Evolutionary conservation across 2,797 vertebrate genomes (phyloP).

Genomic region (Chiropotes sagulatus): DNA sequence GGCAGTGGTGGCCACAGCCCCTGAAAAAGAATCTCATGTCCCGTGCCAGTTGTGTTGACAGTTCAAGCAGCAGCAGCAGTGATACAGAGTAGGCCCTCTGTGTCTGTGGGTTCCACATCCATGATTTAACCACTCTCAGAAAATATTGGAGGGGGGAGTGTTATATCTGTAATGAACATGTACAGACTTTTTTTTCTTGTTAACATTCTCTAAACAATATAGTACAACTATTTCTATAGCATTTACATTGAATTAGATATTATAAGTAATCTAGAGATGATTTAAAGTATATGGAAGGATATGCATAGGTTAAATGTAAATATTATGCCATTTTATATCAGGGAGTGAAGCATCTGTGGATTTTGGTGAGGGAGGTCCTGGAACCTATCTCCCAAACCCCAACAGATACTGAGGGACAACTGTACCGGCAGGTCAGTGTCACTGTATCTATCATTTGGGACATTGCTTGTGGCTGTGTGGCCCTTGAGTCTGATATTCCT

Average conservation of each 20-base stretch:
- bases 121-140: background rate
- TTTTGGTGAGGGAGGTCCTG: background rate
- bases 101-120: background rate
- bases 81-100: fast-evolving
- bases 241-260: background rate
- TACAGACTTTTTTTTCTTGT: background rate
- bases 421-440: background rate
- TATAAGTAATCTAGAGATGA: background rate
- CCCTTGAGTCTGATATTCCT: background rate
- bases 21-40: background rate
- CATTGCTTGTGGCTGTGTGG: background rate
- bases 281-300: background rate
- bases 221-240: background rate
- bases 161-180: background rate
- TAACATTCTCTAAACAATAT: background rate
- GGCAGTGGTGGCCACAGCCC: too few relatives aligned
- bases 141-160: background rate
- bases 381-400: background rate
- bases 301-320: background rate
- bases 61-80: background rate
- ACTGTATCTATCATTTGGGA: background rate
- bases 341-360: background rate
- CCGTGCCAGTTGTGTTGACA: background rate
- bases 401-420: background rate
- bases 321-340: background rate